These are phyloP conservation scores for Acrobasis consociella DNA, from an alignment of 2,888 invertebrate genomes.

Conservation along the genomic window DNA sequence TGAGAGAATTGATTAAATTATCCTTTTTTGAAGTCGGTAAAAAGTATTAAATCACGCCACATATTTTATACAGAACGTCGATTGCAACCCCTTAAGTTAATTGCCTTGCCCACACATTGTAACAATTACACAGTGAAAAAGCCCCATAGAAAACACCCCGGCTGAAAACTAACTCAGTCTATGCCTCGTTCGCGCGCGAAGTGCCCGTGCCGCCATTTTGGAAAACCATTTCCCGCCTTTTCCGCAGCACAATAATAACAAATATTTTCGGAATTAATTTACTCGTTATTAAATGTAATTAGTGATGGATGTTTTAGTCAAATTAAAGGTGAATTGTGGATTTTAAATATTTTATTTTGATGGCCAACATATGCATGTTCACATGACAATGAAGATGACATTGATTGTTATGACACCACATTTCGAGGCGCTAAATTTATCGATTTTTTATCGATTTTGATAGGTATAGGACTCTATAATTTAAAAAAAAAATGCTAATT, in stretches of 20 bases:
- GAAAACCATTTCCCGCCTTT: slow-evolving; percentile 55
- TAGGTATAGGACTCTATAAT: background rate
- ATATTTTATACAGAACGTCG: slow-evolving; percentile 29
- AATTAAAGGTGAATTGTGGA: slow-evolving; percentile 22
- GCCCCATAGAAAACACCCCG: slow-evolving; percentile 41
- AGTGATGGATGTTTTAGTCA: slow-evolving; percentile 11
- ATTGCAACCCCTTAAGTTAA: slow-evolving; percentile 29
- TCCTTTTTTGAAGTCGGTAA: too few relatives aligned
- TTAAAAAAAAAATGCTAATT: background rate
- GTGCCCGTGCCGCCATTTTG: slow-evolving; percentile 56
- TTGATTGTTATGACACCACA: slow-evolving; percentile 43
- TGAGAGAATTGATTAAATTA: too few relatives aligned
- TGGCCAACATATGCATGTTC: slow-evolving; percentile 39
- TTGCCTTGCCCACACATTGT: slow-evolving; percentile 20
- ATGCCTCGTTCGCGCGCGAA: slow-evolving; percentile 52
- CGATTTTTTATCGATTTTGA: background rate
- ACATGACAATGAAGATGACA: slow-evolving; percentile 45
- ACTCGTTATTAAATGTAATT: slow-evolving; percentile 8
- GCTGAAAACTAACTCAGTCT: slow-evolving; percentile 61
- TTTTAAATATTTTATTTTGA: slow-evolving; percentile 20
- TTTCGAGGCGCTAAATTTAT: slow-evolving; percentile 27
- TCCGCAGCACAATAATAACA: slow-evolving; percentile 30
- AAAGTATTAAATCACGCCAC: slow-evolving; percentile 14
- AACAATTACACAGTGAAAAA: slow-evolving; percentile 40
- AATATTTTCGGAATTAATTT: slow-evolving; percentile 17